phyloP scores from a whole-genome alignment of 2,888 invertebrate genomes.

The Linnaemya vulpina region DNA sequence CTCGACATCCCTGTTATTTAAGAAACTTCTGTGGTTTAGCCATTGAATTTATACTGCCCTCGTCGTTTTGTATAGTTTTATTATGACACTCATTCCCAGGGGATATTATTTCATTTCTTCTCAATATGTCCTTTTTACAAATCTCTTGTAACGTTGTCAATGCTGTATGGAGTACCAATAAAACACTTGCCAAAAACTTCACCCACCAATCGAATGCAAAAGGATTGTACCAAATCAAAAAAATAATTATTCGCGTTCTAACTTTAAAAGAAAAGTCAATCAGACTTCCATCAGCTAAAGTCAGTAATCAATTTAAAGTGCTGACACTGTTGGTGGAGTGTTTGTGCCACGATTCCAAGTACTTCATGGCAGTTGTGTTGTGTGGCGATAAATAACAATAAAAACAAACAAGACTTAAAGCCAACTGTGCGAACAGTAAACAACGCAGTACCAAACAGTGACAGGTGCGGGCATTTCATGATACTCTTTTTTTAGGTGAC shows the following conservation, averaged over 20 bases:
- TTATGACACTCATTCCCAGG: too few relatives aligned
- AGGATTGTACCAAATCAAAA: not conserved
- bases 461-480: slow-evolving; percentile 5
- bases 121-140: too few relatives aligned
- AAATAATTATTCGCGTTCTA: not conserved
- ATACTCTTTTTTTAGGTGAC: not conserved
- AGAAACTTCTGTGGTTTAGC: too few relatives aligned
- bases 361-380: not conserved
- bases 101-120: too few relatives aligned
- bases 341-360: not conserved
- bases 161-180: too few relatives aligned
- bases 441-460: not conserved
- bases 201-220: not conserved
- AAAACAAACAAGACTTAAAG: not conserved
- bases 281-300: slow-evolving; percentile 28
- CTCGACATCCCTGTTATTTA: too few relatives aligned
- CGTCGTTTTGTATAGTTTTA: too few relatives aligned
- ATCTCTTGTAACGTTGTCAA: too few relatives aligned
- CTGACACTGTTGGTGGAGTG: not conserved
- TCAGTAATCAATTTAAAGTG: slow-evolving; percentile 55
- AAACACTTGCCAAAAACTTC: too few relatives aligned
- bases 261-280: slow-evolving; percentile 39
- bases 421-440: slow-evolving; percentile 6
- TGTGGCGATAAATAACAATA: not conserved
- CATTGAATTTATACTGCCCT: too few relatives aligned